Evolutionary conservation across 2,113 vertebrate genomes (phyloP), one percentile per base, ranked within the genome.

Genomic region (Panthera tigris): DNA sequence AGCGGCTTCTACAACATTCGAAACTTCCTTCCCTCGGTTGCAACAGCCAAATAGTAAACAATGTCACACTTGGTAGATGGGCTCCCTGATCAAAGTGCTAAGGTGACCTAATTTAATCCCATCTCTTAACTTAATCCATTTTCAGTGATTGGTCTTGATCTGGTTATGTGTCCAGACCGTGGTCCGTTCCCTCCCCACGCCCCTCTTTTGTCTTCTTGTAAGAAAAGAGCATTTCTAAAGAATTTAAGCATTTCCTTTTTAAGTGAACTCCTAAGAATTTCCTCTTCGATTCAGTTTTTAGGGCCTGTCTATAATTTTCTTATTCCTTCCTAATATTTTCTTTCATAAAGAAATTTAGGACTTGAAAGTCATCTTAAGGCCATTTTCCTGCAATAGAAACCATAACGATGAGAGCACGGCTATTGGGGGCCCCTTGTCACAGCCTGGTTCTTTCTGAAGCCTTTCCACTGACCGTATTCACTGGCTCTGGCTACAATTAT

Each of bases 191-290:
- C 45, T 89, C 19, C 41, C 65, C 15, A 36, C 25, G 36, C n/a
- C 25, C 52, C 6, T 69, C 41, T 39, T 69, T 71, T 65, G 39
- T 52, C 82, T 8, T 91, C 78, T 29, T 48, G 41, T 71, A 71
- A 87, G 79, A 63, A 90, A 93, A 97, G 83, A 82, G 82, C 66
- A 83, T 94, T 96, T 69, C 23, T 14, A 52, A 93, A 71, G 65
- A 95, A 68, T 89, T 79, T 85, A 86, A 89, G 82, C 76, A 86
- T 90, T 73, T 87, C 94, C 48, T 86, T 81, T 96, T 39, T 83
- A 94, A 83, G 88, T 73, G 82, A 97, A 84, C 41, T 39, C 29
- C 16, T 39, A 85, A 86, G 55, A 79, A 63, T 85, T 92, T 80
- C 50, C 78, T 73, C 65, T 78, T 78, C 48, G 41, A 55, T 81